These are phyloP conservation scores for Heliothis peltigera DNA, from an alignment of 2,888 invertebrate species.

Conservation along the genomic window DNA sequence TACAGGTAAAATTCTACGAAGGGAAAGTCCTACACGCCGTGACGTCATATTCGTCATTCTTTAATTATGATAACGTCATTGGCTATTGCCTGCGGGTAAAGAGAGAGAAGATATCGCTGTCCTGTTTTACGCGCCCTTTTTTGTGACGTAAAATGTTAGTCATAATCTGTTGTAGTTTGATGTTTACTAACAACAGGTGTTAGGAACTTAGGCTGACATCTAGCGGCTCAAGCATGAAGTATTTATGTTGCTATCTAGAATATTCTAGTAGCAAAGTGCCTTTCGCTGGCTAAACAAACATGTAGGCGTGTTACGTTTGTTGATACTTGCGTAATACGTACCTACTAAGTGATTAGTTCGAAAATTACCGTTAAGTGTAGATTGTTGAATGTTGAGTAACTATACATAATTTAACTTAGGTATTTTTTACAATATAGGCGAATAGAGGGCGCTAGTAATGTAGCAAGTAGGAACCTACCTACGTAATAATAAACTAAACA, in stretches of 20 bases:
- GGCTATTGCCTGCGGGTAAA: slow-evolving; percentile 1
- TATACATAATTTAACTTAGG: too few species aligned
- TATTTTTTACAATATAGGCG: too few species aligned
- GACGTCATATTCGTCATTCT: slow-evolving; percentile 16
- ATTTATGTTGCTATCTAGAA: not conserved
- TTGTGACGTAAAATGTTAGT: not conserved
- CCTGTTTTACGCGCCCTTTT: slow-evolving; percentile 9
- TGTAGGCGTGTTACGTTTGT: not conserved
- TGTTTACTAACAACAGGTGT: slow-evolving; percentile 4
- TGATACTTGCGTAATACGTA: not conserved
- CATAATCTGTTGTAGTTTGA: not conserved
- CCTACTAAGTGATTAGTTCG: too few species aligned
- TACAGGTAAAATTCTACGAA: not conserved
- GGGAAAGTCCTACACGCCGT: slow-evolving; percentile 14
- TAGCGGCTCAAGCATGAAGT: slow-evolving; percentile 1
- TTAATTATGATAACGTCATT: slow-evolving; percentile 15
- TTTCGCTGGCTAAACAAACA: not conserved
- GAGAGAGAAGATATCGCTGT: slow-evolving; percentile 18
- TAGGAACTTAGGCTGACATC: slow-evolving; percentile 23
- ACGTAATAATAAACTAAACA: too few species aligned
- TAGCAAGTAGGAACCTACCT: too few species aligned
- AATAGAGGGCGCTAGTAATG: too few species aligned
- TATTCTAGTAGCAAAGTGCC: not conserved
- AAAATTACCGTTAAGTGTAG: too few species aligned
- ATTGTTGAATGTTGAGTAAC: too few species aligned